Conservation (phyloP, 2,888 invertebrate genomes). For the Cephus rjabovi region DNA sequence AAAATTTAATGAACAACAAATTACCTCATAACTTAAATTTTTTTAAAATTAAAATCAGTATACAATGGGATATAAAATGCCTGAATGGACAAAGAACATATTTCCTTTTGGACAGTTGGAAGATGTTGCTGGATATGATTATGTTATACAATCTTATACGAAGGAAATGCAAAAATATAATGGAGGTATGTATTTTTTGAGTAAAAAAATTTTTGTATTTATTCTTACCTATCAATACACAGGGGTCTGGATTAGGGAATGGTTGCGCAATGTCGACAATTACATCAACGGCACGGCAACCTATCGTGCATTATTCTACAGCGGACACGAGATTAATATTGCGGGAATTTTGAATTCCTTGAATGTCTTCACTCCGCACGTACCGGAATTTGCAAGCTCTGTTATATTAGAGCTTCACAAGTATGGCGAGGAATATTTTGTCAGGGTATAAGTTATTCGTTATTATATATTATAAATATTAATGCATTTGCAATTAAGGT, state of each 20-base stretch:
- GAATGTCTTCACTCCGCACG: constrained; percentile 23
- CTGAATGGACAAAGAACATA: no score
- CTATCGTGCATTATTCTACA: constrained; percentile 2
- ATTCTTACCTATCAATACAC: background rate
- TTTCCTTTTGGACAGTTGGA: constrained; percentile 7
- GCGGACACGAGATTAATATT: constrained; percentile 14
- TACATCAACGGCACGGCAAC: constrained; percentile 6
- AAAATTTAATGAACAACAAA: no score
- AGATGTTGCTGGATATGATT: constrained; percentile 13
- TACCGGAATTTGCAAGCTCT: constrained; percentile 28
- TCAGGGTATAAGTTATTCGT: constrained; percentile 21
- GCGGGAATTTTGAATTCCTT: no score
- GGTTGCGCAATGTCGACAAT: constrained; percentile 26
- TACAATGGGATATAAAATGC: no score
- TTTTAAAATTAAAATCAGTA: no score
- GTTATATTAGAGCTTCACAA: constrained; percentile 29
- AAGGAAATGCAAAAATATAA: constrained; percentile 10
- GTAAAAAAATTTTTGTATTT: no score
- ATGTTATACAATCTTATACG: constrained; percentile 12
- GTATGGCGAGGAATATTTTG: constrained; percentile 14
- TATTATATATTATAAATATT: no score
- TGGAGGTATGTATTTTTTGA: constrained; percentile 10
- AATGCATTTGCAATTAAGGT: no score
- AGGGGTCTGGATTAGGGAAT: constrained; percentile 31
- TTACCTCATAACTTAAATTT: no score